Conservation (phyloP, 2,888 invertebrate genomes). For the Macroteleia sp. region DNA sequence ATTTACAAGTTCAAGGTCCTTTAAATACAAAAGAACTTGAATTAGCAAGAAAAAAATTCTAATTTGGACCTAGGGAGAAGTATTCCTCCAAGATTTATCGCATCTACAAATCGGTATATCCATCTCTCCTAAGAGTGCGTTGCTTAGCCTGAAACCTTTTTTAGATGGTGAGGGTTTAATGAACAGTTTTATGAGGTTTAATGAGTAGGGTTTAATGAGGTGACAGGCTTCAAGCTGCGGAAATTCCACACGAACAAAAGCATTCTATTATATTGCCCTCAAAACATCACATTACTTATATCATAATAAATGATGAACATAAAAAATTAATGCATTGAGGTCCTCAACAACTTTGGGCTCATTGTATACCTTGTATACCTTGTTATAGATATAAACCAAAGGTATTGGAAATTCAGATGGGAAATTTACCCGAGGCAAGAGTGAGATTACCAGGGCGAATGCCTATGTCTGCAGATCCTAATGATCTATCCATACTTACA, state of each 20-base stretch:
- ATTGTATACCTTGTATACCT: slow-evolving; percentile 3
- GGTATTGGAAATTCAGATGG: slow-evolving; percentile 7
- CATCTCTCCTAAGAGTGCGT: neutral
- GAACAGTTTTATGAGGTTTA: too few species aligned
- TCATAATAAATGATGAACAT: slow-evolving; percentile 19
- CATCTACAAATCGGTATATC: too few species aligned
- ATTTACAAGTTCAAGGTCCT: too few species aligned
- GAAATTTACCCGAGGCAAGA: slow-evolving; percentile 16
- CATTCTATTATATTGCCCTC: slow-evolving; percentile 20
- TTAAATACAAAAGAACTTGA: too few species aligned
- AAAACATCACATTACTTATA: slow-evolving; percentile 10
- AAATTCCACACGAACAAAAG: neutral
- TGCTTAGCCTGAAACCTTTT: neutral
- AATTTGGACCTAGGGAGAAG: too few species aligned
- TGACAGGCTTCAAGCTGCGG: too few species aligned
- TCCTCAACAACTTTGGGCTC: neutral
- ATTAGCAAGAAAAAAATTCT: too few species aligned
- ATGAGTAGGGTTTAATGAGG: too few species aligned
- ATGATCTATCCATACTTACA: slow-evolving; percentile 63
- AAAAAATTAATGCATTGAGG: slow-evolving; percentile 21
- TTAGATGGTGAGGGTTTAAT: neutral
- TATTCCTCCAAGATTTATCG: too few species aligned
- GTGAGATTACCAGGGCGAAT: slow-evolving; percentile 1
- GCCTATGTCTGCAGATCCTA: slow-evolving; percentile 39
- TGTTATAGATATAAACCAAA: slow-evolving; percentile 12